Evolutionary conservation across 2,888 invertebrate genomes (phyloP), one percentile per base, ranked within the genome.

Genomic region (Drosophila formosana): DNA sequence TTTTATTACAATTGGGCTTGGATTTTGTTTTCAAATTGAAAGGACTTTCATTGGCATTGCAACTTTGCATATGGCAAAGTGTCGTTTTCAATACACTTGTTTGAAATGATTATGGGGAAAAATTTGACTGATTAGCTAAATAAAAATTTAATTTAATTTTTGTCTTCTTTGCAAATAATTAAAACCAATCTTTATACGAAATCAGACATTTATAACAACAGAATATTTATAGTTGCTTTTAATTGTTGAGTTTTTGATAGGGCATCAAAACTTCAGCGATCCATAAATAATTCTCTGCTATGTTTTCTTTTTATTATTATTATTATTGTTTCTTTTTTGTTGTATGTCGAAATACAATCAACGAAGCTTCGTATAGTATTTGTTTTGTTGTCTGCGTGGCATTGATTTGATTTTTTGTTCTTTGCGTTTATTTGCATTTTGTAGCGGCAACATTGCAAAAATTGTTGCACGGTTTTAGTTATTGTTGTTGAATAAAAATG

Each of bases 311-410:
- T 60, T 11, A 28, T 56, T 62, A 9, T 52, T 50, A 39, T 51
- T 26, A 30, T 51, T 57, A 32, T 52, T 46, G 18, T 37, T 25
- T 23, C 25, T 25, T 39, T 56, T 53, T 66, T 61, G 2, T 13
- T 41, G 6, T 37, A 4, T 18, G 13, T 41, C 57, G 5, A 55
- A 57, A 66, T 51, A 84, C 86, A 88, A 86, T 83, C 86, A 83
- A 75, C 66, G 51, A 28, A 32, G 47, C 71, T 70, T 66, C 34
- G 18, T 53, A 34, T 56, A 45, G 28, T 69, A 45, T 51, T 61
- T 39, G 25, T 39, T 65, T 63, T 58, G 58, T 60, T 60, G 52
- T 62, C 68, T 61, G 23, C 30, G 8, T 55, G 61, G 68, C 76
- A 79, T 80, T 70, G 79, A 82, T 82, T 85, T 78, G 52, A 67